Percentiles rank a stretch among this genome's conserved stretches.
phyloP scores from a whole-genome alignment of 2,797 vertebrate species.

The Paedocypris micromegethes region DNA sequence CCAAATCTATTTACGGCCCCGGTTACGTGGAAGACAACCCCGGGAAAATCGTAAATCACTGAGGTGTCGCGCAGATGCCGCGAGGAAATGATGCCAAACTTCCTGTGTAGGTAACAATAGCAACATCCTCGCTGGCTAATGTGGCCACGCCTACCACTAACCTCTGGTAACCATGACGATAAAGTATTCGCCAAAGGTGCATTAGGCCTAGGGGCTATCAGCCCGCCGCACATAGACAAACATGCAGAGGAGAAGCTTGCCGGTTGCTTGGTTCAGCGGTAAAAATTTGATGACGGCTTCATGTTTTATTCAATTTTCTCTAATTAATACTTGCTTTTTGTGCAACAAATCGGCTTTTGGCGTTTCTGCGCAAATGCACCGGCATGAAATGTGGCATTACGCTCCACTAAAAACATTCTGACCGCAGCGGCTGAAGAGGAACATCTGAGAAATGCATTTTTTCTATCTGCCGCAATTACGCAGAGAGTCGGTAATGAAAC shows the following conservation, averaged over 20 bases:
- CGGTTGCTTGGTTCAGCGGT: not conserved
- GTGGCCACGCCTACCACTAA: constrained; percentile 30
- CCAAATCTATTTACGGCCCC: constrained; percentile 2
- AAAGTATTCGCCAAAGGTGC: constrained; percentile 28
- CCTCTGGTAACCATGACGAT: constrained; percentile 34
- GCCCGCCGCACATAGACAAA: not conserved
- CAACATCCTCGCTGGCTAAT: constrained; percentile 16
- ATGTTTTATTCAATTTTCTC: not conserved
- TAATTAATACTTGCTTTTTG: not conserved
- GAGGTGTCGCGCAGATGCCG: not conserved
- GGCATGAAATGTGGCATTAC: not conserved
- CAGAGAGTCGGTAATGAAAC: not conserved
- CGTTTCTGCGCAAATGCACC: not conserved
- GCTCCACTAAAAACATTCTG: not conserved
- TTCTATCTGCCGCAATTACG: constrained; percentile 17
- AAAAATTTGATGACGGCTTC: not conserved
- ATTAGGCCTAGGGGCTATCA: constrained; percentile 26
- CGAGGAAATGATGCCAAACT: constrained; percentile 2
- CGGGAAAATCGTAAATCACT: not conserved
- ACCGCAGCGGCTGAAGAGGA: not conserved
- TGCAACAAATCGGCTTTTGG: not conserved
- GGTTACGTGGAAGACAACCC: not conserved
- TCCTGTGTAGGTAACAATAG: constrained; percentile 36
- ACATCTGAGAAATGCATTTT: not conserved
- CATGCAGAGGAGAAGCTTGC: not conserved